These are phyloP conservation scores for Acestrorhynchus altus DNA, from an alignment of 2,797 vertebrate genomes.

Conservation along the genomic window DNA sequence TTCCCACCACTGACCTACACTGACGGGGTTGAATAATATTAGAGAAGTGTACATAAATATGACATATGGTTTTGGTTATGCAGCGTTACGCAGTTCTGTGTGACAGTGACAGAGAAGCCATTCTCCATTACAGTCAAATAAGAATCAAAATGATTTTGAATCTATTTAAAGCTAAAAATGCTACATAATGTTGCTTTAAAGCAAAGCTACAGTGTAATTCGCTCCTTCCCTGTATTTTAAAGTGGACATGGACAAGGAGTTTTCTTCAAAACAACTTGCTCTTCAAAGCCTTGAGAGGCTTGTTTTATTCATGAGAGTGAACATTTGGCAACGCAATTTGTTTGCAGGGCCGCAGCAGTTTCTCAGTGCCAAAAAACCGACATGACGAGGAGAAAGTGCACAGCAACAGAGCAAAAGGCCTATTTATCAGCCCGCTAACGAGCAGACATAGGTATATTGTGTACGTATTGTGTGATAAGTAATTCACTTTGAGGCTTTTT, in stretches of 20 bases:
- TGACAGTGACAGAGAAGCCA: too few species aligned
- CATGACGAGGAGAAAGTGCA: background rate
- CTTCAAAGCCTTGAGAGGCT: background rate
- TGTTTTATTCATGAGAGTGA: constrained; percentile 19
- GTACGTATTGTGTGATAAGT: constrained; percentile 45
- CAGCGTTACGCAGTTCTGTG: too few species aligned
- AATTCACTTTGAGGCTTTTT: constrained; percentile 43
- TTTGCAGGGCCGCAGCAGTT: constrained; percentile 2
- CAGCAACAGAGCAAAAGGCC: background rate
- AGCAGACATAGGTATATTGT: background rate
- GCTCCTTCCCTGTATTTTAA: too few species aligned
- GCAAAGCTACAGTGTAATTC: too few species aligned
- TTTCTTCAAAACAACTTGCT: background rate
- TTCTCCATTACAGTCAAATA: too few species aligned
- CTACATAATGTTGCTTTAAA: too few species aligned
- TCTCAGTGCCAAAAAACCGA: background rate
- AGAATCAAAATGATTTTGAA: too few species aligned
- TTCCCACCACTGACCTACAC: too few species aligned
- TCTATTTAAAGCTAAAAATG: too few species aligned
- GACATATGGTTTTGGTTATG: too few species aligned
- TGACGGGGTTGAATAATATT: too few species aligned
- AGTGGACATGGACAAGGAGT: background rate
- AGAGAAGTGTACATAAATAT: too few species aligned
- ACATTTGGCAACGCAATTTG: constrained; percentile 10
- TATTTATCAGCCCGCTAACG: constrained; percentile 9